Conservation (phyloP, 2,797 vertebrate genomes). For the Gastrophryne carolinensis region DNA sequence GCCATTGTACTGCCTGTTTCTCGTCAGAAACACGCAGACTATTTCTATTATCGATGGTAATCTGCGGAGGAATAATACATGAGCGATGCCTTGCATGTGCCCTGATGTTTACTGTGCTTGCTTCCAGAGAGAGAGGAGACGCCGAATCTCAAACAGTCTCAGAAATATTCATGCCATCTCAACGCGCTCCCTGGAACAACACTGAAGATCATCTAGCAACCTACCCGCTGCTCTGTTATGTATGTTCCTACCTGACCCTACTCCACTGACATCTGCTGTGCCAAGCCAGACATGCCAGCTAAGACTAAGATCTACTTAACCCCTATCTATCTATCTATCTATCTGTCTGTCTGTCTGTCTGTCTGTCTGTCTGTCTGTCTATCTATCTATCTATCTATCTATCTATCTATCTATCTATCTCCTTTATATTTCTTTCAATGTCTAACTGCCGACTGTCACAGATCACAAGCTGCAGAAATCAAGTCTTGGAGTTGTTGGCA, state of each 20-base stretch:
- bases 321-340: not conserved
- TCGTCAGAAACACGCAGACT: slow-evolving; percentile 21
- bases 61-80: slow-evolving; percentile 43
- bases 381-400: slow-evolving; percentile 6
- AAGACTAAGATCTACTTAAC: slow-evolving; percentile 16
- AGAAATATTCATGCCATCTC: slow-evolving; percentile 42
- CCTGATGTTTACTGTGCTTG: slow-evolving; percentile 26
- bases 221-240: slow-evolving; percentile 25
- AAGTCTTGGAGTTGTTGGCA: no score
- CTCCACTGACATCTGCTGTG: slow-evolving; percentile 36
- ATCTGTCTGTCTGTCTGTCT: slow-evolving; percentile 1
- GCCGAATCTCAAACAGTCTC: slow-evolving; percentile 40
- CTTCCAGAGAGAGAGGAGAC: slow-evolving; percentile 7
- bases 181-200: no score
- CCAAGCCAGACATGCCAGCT: slow-evolving; percentile 31
- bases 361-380: not conserved
- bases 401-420: not conserved
- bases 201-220: no score
- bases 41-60: slow-evolving; percentile 27
- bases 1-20: slow-evolving; percentile 5
- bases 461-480: no score
- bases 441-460: not conserved
- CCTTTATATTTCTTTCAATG: not conserved
- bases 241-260: slow-evolving; percentile 25
- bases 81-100: slow-evolving; percentile 28